phyloP scores from a whole-genome alignment of 2,797 vertebrate species.

The Muscicapa striata region DNA sequence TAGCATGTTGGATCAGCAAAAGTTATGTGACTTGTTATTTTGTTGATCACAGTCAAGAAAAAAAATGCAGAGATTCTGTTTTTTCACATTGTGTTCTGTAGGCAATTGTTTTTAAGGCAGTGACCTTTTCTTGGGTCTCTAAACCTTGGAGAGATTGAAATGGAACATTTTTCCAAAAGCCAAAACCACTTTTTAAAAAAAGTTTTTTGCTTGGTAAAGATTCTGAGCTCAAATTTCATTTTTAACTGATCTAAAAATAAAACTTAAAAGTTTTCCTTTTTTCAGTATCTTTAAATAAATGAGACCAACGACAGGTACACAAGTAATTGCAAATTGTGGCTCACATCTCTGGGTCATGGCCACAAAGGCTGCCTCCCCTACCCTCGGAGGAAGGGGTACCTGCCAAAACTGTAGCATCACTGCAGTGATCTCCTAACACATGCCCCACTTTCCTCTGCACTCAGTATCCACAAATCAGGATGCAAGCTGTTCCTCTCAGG shows the following conservation, averaged over 20 bases:
- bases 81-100: neutral
- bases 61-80: neutral
- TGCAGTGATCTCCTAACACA: slow-evolving; percentile 1
- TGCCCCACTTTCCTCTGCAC: neutral
- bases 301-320: fast-evolving
- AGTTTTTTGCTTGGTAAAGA: neutral
- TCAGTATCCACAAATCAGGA: neutral
- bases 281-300: neutral
- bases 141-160: neutral
- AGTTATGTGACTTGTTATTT: neutral
- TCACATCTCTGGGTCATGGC: neutral
- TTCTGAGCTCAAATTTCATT: neutral
- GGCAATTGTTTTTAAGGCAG: neutral
- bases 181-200: neutral
- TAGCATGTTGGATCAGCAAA: neutral
- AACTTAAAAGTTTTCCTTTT: neutral
- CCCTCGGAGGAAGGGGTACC: neutral
- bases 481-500: neutral
- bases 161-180: neutral
- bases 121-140: neutral
- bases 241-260: neutral
- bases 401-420: fast-evolving
- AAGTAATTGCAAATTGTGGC: neutral
- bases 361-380: neutral
- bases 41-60: neutral